Percentiles rank a stretch among this genome's conserved stretches.
These are phyloP conservation scores for Lutjanus campechanus DNA, from an alignment of 2,797 vertebrate species.

Conservation along the genomic window DNA sequence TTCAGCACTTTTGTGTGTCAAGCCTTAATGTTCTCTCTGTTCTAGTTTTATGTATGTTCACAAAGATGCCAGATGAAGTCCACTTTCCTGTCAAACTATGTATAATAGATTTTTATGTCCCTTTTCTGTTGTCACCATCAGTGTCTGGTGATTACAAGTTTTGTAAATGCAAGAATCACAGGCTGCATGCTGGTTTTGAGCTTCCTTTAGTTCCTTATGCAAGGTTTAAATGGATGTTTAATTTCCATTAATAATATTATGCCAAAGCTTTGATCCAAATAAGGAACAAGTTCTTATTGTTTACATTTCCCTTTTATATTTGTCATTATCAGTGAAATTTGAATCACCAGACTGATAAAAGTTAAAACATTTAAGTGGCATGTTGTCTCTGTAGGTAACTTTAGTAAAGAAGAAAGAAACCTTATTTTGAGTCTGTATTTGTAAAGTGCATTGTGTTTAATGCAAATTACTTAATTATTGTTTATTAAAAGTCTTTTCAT, in stretches of 20 bases:
- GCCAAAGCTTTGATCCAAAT: neutral
- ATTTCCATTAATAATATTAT: conserved; percentile 17
- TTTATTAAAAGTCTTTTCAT: conserved; percentile 50
- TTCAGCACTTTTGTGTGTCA: conserved; percentile 2
- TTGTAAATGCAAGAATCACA: neutral
- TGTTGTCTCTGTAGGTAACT: neutral
- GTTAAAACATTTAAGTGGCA: neutral
- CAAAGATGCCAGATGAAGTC: neutral
- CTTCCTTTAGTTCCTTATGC: conserved; percentile 23
- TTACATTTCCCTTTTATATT: conserved; percentile 11
- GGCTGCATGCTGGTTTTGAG: neutral
- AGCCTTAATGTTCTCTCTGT: conserved; percentile 17
- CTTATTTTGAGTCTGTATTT: conserved; percentile 38
- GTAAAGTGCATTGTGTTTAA: conserved; percentile 4
- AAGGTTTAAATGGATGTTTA: conserved; percentile 19
- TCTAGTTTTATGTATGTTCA: conserved; percentile 40
- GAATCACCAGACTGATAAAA: conserved; percentile 5
- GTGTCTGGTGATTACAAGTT: neutral
- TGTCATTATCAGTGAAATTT: neutral
- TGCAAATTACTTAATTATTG: conserved; percentile 27
- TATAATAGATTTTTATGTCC: neutral
- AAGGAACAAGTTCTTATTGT: conserved; percentile 13
- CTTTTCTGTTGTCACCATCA: conserved; percentile 10
- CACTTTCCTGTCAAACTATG: neutral
- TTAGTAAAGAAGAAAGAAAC: neutral